Conservation (phyloP, 2,113 vertebrate species). For the Rana temporaria region DNA sequence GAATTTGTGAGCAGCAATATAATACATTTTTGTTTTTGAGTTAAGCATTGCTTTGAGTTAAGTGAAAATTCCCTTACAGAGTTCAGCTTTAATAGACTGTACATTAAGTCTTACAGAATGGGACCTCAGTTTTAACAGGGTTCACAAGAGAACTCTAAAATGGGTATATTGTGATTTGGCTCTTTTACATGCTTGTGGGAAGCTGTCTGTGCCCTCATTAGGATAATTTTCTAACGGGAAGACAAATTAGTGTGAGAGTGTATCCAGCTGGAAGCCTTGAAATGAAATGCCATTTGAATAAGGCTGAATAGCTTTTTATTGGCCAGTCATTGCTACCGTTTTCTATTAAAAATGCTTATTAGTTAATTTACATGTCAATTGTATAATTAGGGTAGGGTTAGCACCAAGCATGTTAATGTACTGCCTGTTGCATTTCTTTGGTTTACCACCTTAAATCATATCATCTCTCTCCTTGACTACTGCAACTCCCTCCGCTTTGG, state of each 20-base stretch:
- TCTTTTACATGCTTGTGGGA: not conserved
- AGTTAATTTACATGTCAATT: slow-evolving; percentile 32
- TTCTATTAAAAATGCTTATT: slow-evolving; percentile 3
- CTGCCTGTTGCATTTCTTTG: not conserved
- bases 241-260: slow-evolving; percentile 30
- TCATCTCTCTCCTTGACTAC: too few species aligned
- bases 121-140: not conserved
- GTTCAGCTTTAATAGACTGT: too few species aligned
- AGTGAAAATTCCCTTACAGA: too few species aligned
- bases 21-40: too few species aligned
- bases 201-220: slow-evolving; percentile 45
- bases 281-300: slow-evolving; percentile 33
- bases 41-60: too few species aligned
- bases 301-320: slow-evolving; percentile 23
- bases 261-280: slow-evolving; percentile 29
- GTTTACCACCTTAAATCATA: not conserved
- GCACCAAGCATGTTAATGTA: not conserved
- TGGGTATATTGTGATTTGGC: slow-evolving; percentile 1
- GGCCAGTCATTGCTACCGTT: not conserved
- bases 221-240: slow-evolving; percentile 30
- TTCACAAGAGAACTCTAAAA: slow-evolving; percentile 1
- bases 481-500: too few species aligned
- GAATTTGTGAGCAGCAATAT: too few species aligned
- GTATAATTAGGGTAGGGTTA: slow-evolving; percentile 19
- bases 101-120: not conserved